Percentiles rank a stretch among this genome's conserved stretches.
These are phyloP conservation scores for Gallirallus australis DNA, from an alignment of 2,797 vertebrate genomes.

Conservation along the genomic window DNA sequence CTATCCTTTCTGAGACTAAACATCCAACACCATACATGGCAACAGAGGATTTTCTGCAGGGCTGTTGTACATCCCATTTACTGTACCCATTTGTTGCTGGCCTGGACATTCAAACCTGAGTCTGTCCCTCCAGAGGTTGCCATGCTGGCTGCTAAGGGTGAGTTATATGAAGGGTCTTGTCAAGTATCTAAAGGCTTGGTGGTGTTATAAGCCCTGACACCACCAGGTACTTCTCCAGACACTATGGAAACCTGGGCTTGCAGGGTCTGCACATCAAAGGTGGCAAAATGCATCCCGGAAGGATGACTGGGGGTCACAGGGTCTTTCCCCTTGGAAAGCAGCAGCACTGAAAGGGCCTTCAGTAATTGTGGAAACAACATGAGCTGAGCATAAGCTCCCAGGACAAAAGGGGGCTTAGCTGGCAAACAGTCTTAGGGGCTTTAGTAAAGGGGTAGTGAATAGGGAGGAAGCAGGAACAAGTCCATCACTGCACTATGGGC, in stretches of 20 bases:
- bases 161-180: background rate
- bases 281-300: background rate
- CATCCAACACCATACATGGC: background rate
- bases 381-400: constrained; percentile 15
- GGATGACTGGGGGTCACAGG: background rate
- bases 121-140: background rate
- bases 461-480: background rate
- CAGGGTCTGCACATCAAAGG: background rate
- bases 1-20: background rate
- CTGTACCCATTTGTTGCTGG: background rate
- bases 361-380: constrained; percentile 11
- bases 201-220: background rate
- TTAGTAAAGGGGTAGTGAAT: background rate
- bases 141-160: background rate
- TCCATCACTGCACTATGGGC: rapidly evolving
- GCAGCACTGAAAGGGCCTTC: background rate
- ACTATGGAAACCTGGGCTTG: rapidly evolving
- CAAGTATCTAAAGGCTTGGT: background rate
- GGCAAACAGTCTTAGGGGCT: background rate
- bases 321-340: background rate
- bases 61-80: background rate
- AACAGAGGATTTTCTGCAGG: background rate
- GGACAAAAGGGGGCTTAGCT: constrained; percentile 41
- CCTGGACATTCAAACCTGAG: background rate
- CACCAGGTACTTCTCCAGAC: background rate